Percentiles rank a stretch among this genome's conserved stretches.
These are phyloP conservation scores for Trichopoda pennipes DNA, from an alignment of 2,888 invertebrate genomes.

Conservation along the genomic window DNA sequence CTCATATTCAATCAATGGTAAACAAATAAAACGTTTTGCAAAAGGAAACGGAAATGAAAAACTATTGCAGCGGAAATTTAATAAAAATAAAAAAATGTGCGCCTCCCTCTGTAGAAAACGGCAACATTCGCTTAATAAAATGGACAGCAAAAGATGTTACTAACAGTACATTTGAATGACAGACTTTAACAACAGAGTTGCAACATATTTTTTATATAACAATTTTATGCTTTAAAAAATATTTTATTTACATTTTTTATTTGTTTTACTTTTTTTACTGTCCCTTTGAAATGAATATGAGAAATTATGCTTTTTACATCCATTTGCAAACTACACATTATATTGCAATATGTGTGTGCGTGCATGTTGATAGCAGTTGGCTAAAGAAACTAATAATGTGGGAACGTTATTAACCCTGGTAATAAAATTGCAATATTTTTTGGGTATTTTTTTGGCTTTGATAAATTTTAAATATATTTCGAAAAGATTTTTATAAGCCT, in stretches of 20 bases:
- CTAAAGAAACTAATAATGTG: slow-evolving; percentile 31
- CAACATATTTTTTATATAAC: not conserved
- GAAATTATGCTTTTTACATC: not conserved
- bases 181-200: slow-evolving; percentile 17
- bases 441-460: slow-evolving; percentile 8
- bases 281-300: not conserved
- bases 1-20: slow-evolving; percentile 47
- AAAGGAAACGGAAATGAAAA: slow-evolving; percentile 59
- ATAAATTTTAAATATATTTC: slow-evolving; percentile 38
- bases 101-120: slow-evolving; percentile 10
- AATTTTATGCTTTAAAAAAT: not conserved
- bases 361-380: slow-evolving; percentile 35
- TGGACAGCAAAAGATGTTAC: slow-evolving; percentile 25
- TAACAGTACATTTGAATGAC: slow-evolving; percentile 13
- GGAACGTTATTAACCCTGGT: not conserved
- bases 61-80: slow-evolving; percentile 63
- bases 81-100: slow-evolving; percentile 57
- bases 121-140: not conserved
- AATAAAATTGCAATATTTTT: slow-evolving; percentile 1
- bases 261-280: not conserved
- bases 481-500: slow-evolving; percentile 5
- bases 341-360: not conserved
- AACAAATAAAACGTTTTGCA: slow-evolving; percentile 52
- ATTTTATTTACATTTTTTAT: not conserved
- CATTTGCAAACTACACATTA: slow-evolving; percentile 8